Base-by-base conservation (phyloP, 2,888 invertebrate species). In the Lasioglossum malachurum region DNA sequence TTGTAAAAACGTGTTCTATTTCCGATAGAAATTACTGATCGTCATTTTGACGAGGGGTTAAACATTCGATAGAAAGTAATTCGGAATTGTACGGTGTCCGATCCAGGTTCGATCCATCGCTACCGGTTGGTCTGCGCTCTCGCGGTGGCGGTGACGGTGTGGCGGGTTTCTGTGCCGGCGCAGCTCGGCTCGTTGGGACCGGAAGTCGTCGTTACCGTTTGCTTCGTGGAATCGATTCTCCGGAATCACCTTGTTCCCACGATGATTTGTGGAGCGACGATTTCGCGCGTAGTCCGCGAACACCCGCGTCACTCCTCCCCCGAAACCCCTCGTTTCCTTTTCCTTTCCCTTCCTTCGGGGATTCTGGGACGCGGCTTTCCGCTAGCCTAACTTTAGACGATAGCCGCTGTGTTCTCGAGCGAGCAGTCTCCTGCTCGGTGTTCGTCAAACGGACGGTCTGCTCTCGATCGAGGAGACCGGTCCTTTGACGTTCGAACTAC, bases 191-290 rank as follows among this genome's bases (percentile, higher is more conserved):
- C 86, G 87, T 84, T 87, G 87, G 88, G 88, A 87, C 86, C 91
- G 92, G 92, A 92, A 92, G 90, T 90, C 89, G 89, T 91, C 88
- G 90, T 91, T 91, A 89, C 90, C 89, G 89, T 88, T 90, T 77
- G 87, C 88, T 91, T 91, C 92, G 88, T 90, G 85, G 91, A 91
- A 91, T 89, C 90, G 89, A 86, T 91, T 91, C 92, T 64, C 71
- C 93, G 94, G 93, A 93, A 93, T 93, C 90, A 88, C 87, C 92
- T 88, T 88, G 93, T 94, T 94, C 94, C 94, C 94, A 94, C 94
- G 94, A 93, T 92, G 93, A 94, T 94, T 91, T 81, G 87, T 80
- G 60, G 78, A 69, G 75, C 82, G 76, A 84, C 84, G 76, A 84
- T 83, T 83, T 84, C 74, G 73, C 80, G 80, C 86, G 75, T 73